Percentiles rank a stretch among this genome's conserved stretches.
Evolutionary conservation across 2,888 invertebrate genomes (phyloP).

Genomic region (Himalopsyche japonica): DNA sequence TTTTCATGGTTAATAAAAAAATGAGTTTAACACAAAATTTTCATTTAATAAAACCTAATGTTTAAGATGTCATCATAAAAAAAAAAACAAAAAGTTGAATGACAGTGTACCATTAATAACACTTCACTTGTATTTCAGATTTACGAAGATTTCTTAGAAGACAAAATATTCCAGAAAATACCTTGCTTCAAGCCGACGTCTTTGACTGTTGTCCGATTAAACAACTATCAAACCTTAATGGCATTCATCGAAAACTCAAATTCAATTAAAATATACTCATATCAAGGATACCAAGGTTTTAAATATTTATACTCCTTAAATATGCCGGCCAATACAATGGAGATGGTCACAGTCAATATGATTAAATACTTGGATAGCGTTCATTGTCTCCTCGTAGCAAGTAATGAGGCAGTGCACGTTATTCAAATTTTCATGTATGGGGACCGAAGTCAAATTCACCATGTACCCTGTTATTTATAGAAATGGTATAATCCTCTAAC

Average conservation of each 20-base stretch:
- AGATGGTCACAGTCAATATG: neutral
- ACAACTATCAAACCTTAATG: slow-evolving; percentile 22
- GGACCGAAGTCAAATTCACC: neutral
- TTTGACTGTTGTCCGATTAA: slow-evolving; percentile 43
- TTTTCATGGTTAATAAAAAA: too few relatives aligned
- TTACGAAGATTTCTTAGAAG: slow-evolving; percentile 52
- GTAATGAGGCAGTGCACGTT: neutral
- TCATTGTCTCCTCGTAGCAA: slow-evolving; percentile 1
- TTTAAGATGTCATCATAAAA: too few relatives aligned
- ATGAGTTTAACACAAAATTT: too few relatives aligned
- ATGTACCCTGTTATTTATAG: slow-evolving; percentile 1
- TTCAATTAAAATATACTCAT: slow-evolving; percentile 41
- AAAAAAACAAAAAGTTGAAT: too few relatives aligned
- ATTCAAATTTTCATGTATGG: slow-evolving; percentile 5
- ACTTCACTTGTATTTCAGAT: slow-evolving; percentile 45
- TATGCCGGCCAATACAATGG: slow-evolving; percentile 2
- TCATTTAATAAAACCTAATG: too few relatives aligned
- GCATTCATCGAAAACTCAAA: slow-evolving; percentile 22
- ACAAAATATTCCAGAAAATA: slow-evolving; percentile 58
- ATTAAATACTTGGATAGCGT: neutral
- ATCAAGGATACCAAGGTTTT: slow-evolving; percentile 50
- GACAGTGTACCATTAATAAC: too few relatives aligned
- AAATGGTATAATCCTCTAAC: neutral
- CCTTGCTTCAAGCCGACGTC: slow-evolving; percentile 54
- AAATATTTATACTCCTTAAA: slow-evolving; percentile 23